These are phyloP conservation scores for Acromyrmex heyeri DNA, from an alignment of 1,140 invertebrate genomes.

Conservation along the genomic window DNA sequence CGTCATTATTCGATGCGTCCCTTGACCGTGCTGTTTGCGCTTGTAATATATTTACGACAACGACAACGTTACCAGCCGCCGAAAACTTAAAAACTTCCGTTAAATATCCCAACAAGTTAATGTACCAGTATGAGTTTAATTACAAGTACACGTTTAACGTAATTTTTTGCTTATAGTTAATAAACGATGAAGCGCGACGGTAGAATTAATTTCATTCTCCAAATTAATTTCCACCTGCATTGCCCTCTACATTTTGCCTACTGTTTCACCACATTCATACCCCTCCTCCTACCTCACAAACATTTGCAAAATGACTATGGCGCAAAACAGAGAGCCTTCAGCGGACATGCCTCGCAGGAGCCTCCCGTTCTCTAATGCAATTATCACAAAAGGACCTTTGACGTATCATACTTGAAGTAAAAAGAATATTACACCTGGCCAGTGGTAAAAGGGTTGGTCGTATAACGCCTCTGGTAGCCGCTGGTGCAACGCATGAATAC, in stretches of 20 bases:
- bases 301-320: slow-evolving; percentile 39
- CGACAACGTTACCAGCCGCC: neutral
- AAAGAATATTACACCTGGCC: slow-evolving; percentile 72
- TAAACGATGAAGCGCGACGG: slow-evolving; percentile 38
- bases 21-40: slow-evolving; percentile 39
- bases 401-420: slow-evolving; percentile 51
- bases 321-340: slow-evolving; percentile 53
- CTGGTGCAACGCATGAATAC: slow-evolving; percentile 72
- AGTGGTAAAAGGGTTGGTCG: slow-evolving; percentile 64
- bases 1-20: slow-evolving; percentile 40
- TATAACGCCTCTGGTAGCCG: slow-evolving; percentile 69
- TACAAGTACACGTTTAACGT: slow-evolving; percentile 1
- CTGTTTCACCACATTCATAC: neutral
- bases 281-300: slow-evolving; percentile 21
- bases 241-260: slow-evolving; percentile 6
- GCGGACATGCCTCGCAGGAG: slow-evolving; percentile 32
- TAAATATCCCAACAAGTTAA: neutral
- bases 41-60: slow-evolving; percentile 31
- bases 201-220: slow-evolving; percentile 47
- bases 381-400: slow-evolving; percentile 69
- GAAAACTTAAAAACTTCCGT: slow-evolving; percentile 15
- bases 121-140: slow-evolving; percentile 18
- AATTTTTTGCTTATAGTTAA: slow-evolving; percentile 37
- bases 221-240: slow-evolving; percentile 50
- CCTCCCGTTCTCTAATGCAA: slow-evolving; percentile 60